Evolutionary conservation across 2,888 invertebrate species (phyloP), one percentile per base, ranked within the genome.

Genomic region (Allolobophora icterica): DNA sequence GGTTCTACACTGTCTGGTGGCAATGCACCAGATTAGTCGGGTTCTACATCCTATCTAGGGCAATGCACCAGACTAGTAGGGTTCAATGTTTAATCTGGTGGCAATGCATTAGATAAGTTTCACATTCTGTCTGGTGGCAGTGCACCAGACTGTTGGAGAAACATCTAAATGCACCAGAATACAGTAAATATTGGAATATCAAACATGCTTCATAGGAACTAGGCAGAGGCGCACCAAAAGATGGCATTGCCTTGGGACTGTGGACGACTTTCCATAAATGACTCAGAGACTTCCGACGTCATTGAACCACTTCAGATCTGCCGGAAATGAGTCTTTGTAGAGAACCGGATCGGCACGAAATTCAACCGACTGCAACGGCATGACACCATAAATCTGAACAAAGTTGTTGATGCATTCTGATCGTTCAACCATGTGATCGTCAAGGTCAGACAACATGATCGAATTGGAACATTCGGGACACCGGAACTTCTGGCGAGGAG

Each of bases 271-370:
- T n/a, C 71, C 71, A n/a, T 71, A 4, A 71, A 8, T 71, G 71
- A 71, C 71, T 71, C 58, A 90, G 33, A 92, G 71, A 87, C 58
- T 89, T n/a, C 92, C 92, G n/a, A 92, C 42, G 42, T 92, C 90
- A 19, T 90, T 92, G 84, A 90, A 92, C 89, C 71, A 71, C 87
- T 89, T 89, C 71, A 92, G 87, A 38, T 91, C 84, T 6, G 90
- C 90, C 6, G 89, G 89, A 24, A 97, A 97, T 92, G 97, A 96
- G 94, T 95, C 94, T 92, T 95, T 95, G 91, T 98, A 99, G 90
- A 99, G 96, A 6, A 99, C 97, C 0, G 99, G 99, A 96, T 99
- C 99, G 0, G 98, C 99, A 89, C 99, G 96, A 95, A 98, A 99
- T 96, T 99, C 98, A 0, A 98, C 97, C 0, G 97, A 96, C 93